Percentiles rank a stretch among this genome's conserved stretches.
phyloP scores from a whole-genome alignment of 2,113 vertebrate genomes.

The Indicator maculatus region DNA sequence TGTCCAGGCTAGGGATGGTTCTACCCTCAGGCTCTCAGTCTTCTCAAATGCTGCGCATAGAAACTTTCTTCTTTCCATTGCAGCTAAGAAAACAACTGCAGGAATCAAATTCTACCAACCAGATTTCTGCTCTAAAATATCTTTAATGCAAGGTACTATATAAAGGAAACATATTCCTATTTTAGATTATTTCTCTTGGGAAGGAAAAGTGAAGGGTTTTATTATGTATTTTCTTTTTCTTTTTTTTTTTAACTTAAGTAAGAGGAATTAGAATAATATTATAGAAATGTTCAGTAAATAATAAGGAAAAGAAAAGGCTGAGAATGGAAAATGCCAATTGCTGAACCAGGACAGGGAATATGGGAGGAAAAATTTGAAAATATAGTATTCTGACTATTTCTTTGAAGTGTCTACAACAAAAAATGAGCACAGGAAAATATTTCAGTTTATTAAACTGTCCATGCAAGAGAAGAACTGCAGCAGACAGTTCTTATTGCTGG shows the following conservation, averaged over 20 bases:
- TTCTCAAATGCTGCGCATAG: neutral
- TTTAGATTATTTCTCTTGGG: slow-evolving; percentile 27
- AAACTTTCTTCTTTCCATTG: slow-evolving; percentile 1
- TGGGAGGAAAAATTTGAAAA: neutral
- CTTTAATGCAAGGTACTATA: neutral
- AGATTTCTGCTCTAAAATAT: neutral
- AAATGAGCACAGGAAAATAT: neutral
- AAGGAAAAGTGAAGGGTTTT: neutral
- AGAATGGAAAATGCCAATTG: slow-evolving; percentile 27
- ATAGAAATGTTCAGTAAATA: slow-evolving; percentile 4
- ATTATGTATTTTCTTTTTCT: neutral
- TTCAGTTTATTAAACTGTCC: neutral
- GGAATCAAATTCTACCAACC: neutral
- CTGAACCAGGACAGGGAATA: neutral
- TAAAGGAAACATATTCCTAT: neutral
- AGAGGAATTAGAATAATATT: slow-evolving; percentile 14
- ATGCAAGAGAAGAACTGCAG: slow-evolving; percentile 27
- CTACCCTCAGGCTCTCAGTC: neutral
- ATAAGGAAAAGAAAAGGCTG: neutral
- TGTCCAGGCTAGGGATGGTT: neutral
- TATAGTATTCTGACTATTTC: neutral
- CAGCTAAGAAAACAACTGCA: neutral
- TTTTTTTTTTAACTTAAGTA: neutral
- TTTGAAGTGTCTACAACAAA: slow-evolving; percentile 34
- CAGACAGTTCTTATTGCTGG: slow-evolving; percentile 22